Base-by-base conservation (phyloP, 2,113 vertebrate genomes). In the Penelope pileata region DNA sequence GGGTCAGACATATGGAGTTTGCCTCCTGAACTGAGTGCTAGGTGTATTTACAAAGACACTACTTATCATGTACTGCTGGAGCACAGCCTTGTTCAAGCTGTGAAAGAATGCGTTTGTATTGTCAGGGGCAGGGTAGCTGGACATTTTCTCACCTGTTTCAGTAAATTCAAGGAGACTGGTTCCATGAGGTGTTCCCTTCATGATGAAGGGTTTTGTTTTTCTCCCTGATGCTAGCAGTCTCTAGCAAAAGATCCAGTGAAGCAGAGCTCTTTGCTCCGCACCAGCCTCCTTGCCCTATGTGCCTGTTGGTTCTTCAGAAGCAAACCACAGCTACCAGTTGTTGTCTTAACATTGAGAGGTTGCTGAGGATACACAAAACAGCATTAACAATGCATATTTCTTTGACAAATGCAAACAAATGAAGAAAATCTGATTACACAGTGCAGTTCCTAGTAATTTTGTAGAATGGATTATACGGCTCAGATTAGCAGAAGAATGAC, bases 271-370 rank as follows among this genome's bases (percentile, higher is more conserved):
- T 48, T 27, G n/a, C 50, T 45, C 8, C 54, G 76, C 40, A n/a
- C 16, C 64, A 64, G 21, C 15, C 51, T 47, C 30, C 8, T 18
- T 21, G 36, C 54, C 34, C 36, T 40, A 1, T 3, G 1, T 86
- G 75, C 16, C 45, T 18, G 12, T 27, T 12, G 10, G 14, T 45
- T 53, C 50, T 6, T 12, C 14, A 5, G 50, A 76, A 80, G 48
- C 42, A 74, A 88, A 70, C 13, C 54, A 23, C 76, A 75, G 50
- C 21, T 73, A 66, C 36, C 6, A 45, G 6, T 19, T 69, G 29
- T 6, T 56, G 29, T 29, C 19, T 58, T 51, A 34, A 47, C 6
- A 4, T 2, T 0, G 1, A 66, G 34, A 27, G 5, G 8, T 50
- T 79, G 78, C 53, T 62, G 42, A 23, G 89, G 38, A 53, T 12